Conservation (phyloP, 2,113 vertebrate genomes). For the Australoheros scitulus region DNA sequence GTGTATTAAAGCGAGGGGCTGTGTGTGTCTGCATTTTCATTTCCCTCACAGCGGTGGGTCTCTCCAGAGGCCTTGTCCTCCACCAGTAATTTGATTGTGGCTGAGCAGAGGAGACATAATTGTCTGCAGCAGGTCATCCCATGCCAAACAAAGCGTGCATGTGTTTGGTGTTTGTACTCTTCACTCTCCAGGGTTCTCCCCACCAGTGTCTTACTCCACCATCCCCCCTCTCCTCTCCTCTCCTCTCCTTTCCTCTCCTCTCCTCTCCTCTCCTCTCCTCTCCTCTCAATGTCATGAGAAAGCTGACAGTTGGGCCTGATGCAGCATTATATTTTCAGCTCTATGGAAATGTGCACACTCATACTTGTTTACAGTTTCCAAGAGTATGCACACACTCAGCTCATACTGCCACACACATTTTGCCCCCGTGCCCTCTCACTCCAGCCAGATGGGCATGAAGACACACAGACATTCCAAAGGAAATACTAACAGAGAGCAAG, state of each 20-base stretch:
- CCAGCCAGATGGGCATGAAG: conserved; percentile 59
- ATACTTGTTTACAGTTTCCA: conserved; percentile 40
- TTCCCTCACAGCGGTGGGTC: conserved; percentile 29
- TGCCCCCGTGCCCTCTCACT: conserved; percentile 29
- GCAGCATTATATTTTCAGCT: conserved; percentile 66
- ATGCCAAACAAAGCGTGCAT: conserved; percentile 48
- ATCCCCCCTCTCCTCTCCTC: neutral
- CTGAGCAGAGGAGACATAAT: conserved; percentile 55
- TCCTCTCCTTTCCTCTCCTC: too few relatives aligned
- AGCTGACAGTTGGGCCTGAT: conserved; percentile 74
- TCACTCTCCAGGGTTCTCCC: neutral
- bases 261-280: too few relatives aligned
- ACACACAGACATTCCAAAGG: conserved; percentile 19
- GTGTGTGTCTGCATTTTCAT: conserved; percentile 9
- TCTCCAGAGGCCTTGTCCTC: conserved; percentile 62
- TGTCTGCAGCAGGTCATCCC: conserved; percentile 63
- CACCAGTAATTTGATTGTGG: conserved; percentile 71
- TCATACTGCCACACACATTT: conserved; percentile 47
- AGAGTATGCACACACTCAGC: neutral
- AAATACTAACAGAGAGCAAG: conserved; percentile 7
- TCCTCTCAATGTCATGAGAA: conserved; percentile 66
- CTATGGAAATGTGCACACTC: conserved; percentile 62
- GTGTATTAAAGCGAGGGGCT: neutral
- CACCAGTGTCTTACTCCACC: neutral
- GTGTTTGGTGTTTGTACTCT: conserved; percentile 31